Percentiles rank a stretch among this genome's conserved stretches.
These are phyloP conservation scores for Drosophila sp. DNA, from an alignment of 1,140 invertebrate genomes.

Conservation along the genomic window DNA sequence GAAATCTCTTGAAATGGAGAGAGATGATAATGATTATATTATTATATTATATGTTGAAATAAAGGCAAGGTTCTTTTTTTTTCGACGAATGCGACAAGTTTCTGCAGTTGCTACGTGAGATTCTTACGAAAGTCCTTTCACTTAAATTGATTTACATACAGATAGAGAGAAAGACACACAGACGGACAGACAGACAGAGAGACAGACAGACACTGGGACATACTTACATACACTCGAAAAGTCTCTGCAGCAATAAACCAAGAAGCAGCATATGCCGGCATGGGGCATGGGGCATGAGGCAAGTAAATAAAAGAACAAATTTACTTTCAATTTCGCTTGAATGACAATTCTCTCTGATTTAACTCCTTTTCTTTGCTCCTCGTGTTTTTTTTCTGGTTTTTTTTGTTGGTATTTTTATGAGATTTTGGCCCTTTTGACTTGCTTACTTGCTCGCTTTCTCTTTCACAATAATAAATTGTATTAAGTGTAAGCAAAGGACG, in stretches of 20 bases:
- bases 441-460: constrained; percentile 42
- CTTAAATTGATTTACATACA: constrained; percentile 64
- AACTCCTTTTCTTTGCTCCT: constrained; percentile 34
- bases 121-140: constrained; percentile 31
- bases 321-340: constrained; percentile 57
- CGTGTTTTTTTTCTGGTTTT: background rate
- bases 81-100: constrained; percentile 6
- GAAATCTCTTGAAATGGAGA: background rate
- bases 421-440: constrained; percentile 30
- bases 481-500: constrained; percentile 49
- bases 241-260: constrained; percentile 44
- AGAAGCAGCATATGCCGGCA: constrained; percentile 7
- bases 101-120: constrained; percentile 17
- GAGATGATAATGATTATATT: constrained; percentile 6
- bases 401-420: constrained; percentile 40
- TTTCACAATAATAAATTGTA: constrained; percentile 66
- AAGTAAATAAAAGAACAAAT: constrained; percentile 33
- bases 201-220: background rate
- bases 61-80: background rate
- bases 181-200: background rate
- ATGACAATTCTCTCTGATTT: constrained; percentile 57
- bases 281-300: constrained; percentile 5
- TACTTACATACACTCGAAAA: background rate
- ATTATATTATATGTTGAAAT: background rate
- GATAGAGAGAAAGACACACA: constrained; percentile 23